Conservation (phyloP, 2,888 invertebrate genomes). For the Temnothorax ravouxi region DNA sequence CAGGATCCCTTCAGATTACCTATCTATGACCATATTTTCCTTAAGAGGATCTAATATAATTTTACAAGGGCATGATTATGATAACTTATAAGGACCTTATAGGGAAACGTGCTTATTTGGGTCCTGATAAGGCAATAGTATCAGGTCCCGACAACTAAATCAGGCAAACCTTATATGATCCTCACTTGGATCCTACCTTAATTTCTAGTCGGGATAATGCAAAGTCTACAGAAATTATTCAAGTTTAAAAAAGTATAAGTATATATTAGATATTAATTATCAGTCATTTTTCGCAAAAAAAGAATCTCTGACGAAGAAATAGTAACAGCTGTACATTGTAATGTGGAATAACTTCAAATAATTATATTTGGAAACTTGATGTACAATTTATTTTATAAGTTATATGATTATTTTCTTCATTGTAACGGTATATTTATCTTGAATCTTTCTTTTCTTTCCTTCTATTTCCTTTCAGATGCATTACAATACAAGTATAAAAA, state of each 20-base stretch:
- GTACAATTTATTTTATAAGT: neutral
- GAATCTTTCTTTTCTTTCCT: neutral
- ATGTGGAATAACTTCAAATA: conserved; percentile 1
- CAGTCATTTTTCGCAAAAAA: neutral
- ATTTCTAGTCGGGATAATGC: neutral
- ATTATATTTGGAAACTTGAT: neutral
- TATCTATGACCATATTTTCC: no score
- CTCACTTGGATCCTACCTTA: neutral
- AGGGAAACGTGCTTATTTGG: neutral
- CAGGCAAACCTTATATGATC: neutral
- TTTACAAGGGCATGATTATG: no score
- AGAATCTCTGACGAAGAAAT: neutral
- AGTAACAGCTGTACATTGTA: neutral
- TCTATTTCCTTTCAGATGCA: neutral
- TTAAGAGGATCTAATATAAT: no score
- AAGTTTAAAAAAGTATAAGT: neutral
- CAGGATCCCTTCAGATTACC: no score
- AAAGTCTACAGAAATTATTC: neutral
- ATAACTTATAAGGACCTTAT: neutral
- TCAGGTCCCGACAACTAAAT: neutral
- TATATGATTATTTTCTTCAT: neutral
- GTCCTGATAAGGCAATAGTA: neutral
- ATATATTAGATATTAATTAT: neutral
- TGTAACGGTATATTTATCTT: neutral
- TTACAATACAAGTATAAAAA: neutral